Percentiles rank a stretch among this genome's conserved stretches.
These are phyloP conservation scores for Pseudomugil gertrudae DNA, from an alignment of 2,797 vertebrate species.

Conservation along the genomic window DNA sequence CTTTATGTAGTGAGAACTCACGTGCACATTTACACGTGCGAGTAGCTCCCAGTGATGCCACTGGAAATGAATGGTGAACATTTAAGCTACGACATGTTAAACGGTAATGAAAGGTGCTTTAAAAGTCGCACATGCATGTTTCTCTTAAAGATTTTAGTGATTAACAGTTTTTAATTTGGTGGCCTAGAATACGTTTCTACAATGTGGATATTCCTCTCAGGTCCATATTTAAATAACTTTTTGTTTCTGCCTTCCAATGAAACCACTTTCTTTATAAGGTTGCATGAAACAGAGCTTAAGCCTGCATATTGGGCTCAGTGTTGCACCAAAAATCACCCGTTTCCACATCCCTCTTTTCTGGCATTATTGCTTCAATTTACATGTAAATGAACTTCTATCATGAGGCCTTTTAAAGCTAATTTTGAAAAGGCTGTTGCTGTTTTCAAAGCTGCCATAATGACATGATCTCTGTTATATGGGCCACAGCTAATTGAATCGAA, in stretches of 20 bases:
- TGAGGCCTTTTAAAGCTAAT: conserved; percentile 29
- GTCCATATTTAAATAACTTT: neutral
- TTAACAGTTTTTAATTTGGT: neutral
- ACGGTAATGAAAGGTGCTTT: neutral
- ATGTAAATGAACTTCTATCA: conserved; percentile 70
- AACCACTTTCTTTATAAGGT: neutral
- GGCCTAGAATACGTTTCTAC: neutral
- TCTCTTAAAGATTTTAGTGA: neutral
- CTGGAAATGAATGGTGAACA: neutral
- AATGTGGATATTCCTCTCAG: neutral
- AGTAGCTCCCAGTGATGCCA: no score
- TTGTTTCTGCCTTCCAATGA: neutral
- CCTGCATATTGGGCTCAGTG: neutral
- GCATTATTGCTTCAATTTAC: conserved; percentile 67
- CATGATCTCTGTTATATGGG: conserved; percentile 26
- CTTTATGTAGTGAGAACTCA: no score
- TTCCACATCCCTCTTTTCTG: conserved; percentile 3
- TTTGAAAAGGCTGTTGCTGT: conserved; percentile 26
- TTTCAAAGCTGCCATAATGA: conserved; percentile 37
- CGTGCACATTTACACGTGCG: no score
- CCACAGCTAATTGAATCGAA: conserved; percentile 57
- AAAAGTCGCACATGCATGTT: neutral
- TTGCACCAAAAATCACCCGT: neutral
- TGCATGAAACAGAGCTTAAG: conserved; percentile 2
- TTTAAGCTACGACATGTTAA: neutral